phyloP scores from a whole-genome alignment of 2,113 vertebrate genomes.

The Lota lota region DNA sequence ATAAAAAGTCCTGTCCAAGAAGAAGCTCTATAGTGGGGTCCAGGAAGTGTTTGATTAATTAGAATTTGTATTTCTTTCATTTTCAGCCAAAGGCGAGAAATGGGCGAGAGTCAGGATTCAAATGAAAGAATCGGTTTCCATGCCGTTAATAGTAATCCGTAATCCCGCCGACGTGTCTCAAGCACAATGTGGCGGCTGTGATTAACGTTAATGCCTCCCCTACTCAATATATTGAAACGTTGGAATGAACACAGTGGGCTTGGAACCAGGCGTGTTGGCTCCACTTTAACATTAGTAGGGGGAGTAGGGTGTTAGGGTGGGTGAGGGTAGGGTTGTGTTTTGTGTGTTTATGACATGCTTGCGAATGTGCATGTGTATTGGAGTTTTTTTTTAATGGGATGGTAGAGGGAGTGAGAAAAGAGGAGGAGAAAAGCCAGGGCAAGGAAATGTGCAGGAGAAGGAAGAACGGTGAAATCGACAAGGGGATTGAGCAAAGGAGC shows the following conservation, averaged over 20 bases:
- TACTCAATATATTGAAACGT: slow-evolving; percentile 82
- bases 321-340: background rate
- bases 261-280: slow-evolving; percentile 64
- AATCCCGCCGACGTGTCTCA: slow-evolving; percentile 81
- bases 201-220: slow-evolving; percentile 82
- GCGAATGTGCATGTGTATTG: too few species aligned
- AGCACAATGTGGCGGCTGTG: slow-evolving; percentile 83
- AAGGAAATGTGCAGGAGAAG: slow-evolving; percentile 4
- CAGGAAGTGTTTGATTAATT: slow-evolving; percentile 75
- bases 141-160: slow-evolving; percentile 85
- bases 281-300: slow-evolving; percentile 59
- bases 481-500: slow-evolving; percentile 39
- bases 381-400: too few species aligned
- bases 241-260: slow-evolving; percentile 79
- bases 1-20: slow-evolving; percentile 69
- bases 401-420: background rate
- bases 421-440: background rate
- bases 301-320: slow-evolving; percentile 5
- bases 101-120: slow-evolving; percentile 77
- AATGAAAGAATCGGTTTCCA: slow-evolving; percentile 83
- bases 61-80: slow-evolving; percentile 65
- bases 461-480: background rate
- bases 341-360: background rate
- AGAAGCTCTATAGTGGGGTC: slow-evolving; percentile 71
- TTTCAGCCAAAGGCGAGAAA: slow-evolving; percentile 68